These are phyloP conservation scores for Mesembrinibis cayennensis DNA, from an alignment of 2,113 vertebrate genomes.

Conservation along the genomic window DNA sequence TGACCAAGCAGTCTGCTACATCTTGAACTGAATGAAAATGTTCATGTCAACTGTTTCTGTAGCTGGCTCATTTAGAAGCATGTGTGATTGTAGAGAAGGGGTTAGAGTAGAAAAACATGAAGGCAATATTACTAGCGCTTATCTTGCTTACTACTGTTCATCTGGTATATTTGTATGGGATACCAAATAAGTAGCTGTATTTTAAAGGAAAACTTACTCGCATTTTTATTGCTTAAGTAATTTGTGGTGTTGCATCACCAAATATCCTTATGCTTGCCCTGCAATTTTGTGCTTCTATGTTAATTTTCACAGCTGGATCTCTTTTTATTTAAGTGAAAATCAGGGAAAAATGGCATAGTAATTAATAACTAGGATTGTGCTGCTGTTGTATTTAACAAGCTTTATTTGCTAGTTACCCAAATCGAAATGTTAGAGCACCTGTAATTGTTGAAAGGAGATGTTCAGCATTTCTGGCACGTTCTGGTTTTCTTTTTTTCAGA, in stretches of 20 bases:
- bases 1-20: not conserved
- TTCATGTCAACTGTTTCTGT: not conserved
- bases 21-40: not conserved
- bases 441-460: not conserved
- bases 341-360: accelerated
- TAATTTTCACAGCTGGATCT: not conserved
- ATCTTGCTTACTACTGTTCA: not conserved
- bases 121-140: not conserved
- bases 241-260: not conserved
- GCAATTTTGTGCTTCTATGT: not conserved
- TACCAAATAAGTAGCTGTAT: not conserved
- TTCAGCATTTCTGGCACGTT: not conserved
- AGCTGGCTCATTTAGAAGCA: not conserved
- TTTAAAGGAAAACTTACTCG: not conserved
- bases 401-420: not conserved
- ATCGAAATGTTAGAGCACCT: not conserved
- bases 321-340: not conserved
- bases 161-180: not conserved
- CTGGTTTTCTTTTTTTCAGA: not conserved
- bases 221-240: not conserved
- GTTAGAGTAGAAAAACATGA: not conserved
- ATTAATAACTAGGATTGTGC: not conserved
- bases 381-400: not conserved
- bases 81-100: not conserved
- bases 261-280: not conserved